These are phyloP conservation scores for Centropus bengalensis DNA, from an alignment of 2,113 vertebrate species.

Conservation along the genomic window DNA sequence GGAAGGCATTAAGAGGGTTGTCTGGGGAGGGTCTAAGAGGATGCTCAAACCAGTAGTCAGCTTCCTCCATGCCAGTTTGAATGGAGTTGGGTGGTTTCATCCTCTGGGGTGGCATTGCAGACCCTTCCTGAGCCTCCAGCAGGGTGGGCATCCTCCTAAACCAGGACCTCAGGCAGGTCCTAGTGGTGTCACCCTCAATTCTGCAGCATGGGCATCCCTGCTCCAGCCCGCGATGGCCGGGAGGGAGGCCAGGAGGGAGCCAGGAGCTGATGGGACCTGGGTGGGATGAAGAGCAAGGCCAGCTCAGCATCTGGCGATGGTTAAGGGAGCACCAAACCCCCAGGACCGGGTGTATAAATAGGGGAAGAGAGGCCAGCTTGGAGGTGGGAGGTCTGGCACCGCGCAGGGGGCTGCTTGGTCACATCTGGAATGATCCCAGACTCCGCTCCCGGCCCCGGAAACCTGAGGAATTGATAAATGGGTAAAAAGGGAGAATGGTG, in stretches of 20 bases:
- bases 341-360: constrained; percentile 22
- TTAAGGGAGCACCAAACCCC: constrained; percentile 12
- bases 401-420: not conserved
- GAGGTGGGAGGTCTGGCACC: constrained; percentile 52
- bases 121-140: not conserved
- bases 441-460: not conserved
- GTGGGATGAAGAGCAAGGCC: not conserved
- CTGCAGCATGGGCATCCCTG: not conserved
- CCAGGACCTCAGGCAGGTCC: rapidly evolving
- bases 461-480: not conserved
- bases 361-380: constrained; percentile 17
- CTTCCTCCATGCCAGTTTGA: rapidly evolving
- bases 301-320: constrained; percentile 32
- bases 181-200: not conserved
- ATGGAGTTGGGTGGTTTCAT: not conserved
- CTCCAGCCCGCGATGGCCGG: not conserved
- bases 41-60: not conserved
- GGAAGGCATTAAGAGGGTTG: not conserved
- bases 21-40: not conserved
- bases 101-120: rapidly evolving
- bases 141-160: not conserved
- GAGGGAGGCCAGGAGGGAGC: not conserved
- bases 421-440: constrained; percentile 21
- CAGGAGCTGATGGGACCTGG: not conserved
- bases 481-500: not conserved